A percentile compares a stretch with the other conserved stretches of the same genome.
phyloP scores from a whole-genome alignment of 2,113 vertebrate species.

The Platichthys flesus region DNA sequence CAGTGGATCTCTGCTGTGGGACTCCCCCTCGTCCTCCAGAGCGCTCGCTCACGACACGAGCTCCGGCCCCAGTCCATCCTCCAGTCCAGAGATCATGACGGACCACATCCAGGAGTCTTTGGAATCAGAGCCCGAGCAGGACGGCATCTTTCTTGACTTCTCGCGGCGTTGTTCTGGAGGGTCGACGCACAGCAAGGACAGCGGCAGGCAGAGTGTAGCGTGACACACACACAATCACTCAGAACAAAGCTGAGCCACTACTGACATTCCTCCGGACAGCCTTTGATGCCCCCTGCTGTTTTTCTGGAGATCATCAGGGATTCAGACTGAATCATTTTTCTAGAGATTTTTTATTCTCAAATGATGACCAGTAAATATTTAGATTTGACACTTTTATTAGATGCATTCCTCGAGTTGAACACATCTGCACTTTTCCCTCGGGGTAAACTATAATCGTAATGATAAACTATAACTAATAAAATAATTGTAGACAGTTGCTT shows the following conservation, averaged over 20 bases:
- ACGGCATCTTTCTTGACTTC: conserved; percentile 95
- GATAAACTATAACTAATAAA: conserved; percentile 1
- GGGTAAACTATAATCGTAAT: neutral
- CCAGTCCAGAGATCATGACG: conserved; percentile 87
- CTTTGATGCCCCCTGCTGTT: conserved; percentile 9
- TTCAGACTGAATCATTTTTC: conserved; percentile 49
- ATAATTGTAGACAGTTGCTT: neutral
- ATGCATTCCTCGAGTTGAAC: neutral
- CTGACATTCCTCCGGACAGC: conserved; percentile 34
- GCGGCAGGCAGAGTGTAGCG: conserved; percentile 82
- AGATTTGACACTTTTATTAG: neutral
- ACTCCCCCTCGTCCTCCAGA: conserved; percentile 47
- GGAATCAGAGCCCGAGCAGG: conserved; percentile 87
- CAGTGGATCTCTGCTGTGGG: conserved; percentile 32
- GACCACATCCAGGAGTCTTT: conserved; percentile 87
- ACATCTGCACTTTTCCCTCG: neutral
- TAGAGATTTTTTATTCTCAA: neutral
- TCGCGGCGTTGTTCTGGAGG: conserved; percentile 72
- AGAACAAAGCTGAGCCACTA: conserved; percentile 19
- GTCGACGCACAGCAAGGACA: conserved; percentile 72
- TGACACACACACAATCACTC: conserved; percentile 39
- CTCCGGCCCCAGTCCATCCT: conserved; percentile 75
- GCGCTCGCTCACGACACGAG: conserved; percentile 71
- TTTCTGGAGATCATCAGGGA: conserved; percentile 39
- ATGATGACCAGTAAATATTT: neutral